phyloP scores from a whole-genome alignment of 2,888 invertebrate species.

The Mythimna ferrago region DNA sequence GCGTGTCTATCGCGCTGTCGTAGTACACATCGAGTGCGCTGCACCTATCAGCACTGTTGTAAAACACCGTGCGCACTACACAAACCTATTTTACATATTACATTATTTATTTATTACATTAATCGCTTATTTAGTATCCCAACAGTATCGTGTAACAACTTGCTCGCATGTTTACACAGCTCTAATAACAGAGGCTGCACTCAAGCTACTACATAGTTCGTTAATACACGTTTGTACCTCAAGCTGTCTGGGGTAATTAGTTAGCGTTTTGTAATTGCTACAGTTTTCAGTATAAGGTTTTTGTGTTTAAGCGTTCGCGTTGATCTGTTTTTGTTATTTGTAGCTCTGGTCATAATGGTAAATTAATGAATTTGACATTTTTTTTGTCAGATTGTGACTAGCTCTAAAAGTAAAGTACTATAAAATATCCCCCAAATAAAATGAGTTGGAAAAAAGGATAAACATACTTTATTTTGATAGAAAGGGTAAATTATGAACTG shows the following conservation, averaged over 20 bases:
- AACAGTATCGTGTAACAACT: constrained; percentile 37
- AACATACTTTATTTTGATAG: too few species aligned
- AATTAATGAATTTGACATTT: too few species aligned
- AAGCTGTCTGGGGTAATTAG: constrained; percentile 41
- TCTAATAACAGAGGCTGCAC: constrained; percentile 40
- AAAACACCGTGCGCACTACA: background rate
- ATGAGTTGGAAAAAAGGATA: too few species aligned
- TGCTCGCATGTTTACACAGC: constrained; percentile 40
- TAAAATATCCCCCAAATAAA: too few species aligned
- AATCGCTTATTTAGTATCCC: constrained; percentile 31
- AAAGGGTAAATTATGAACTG: too few species aligned
- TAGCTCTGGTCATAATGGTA: background rate
- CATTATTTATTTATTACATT: too few species aligned
- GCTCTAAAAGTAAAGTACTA: too few species aligned
- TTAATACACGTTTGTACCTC: constrained; percentile 28
- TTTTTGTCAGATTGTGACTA: too few species aligned
- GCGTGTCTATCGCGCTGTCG: too few species aligned
- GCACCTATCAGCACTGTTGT: too few species aligned
- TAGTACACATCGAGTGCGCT: too few species aligned
- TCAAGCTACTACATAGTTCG: constrained; percentile 15
- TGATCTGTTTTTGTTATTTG: background rate
- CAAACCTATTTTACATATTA: background rate
- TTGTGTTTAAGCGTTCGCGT: background rate
- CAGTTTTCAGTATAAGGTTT: constrained; percentile 18
- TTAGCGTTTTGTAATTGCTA: constrained; percentile 27